Conservation (phyloP, 2,113 vertebrate species). For the Cercocebus atys region DNA sequence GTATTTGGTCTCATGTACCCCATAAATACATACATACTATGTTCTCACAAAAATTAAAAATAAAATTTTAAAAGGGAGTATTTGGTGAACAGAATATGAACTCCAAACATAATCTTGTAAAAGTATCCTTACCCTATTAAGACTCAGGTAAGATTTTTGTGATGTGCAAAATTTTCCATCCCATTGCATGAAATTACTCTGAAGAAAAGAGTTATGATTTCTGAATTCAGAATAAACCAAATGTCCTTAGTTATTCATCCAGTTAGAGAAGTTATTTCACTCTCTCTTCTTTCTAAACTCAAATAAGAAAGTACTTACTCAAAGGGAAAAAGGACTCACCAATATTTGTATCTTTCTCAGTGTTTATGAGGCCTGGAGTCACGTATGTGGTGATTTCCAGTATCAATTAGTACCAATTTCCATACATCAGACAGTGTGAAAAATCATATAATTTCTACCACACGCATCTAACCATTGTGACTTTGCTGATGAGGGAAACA, state of each 20-base stretch:
- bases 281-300: not conserved
- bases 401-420: conserved; percentile 79
- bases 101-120: not conserved
- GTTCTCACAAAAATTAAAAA: too few species aligned
- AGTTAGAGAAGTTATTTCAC: not conserved
- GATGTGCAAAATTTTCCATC: not conserved
- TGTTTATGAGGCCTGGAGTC: conserved; percentile 62
- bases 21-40: too few species aligned
- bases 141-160: not conserved
- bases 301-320: not conserved
- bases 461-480: conserved; percentile 72
- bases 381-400: conserved; percentile 71
- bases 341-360: conserved; percentile 63
- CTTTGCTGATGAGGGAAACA: conserved; percentile 79
- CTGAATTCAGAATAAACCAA: conserved; percentile 20
- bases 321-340: conserved; percentile 50
- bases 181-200: not conserved
- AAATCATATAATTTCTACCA: conserved; percentile 81
- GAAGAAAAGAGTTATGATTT: not conserved
- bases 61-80: not conserved
- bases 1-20: not conserved
- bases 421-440: conserved; percentile 78
- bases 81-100: not conserved
- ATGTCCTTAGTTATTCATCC: not conserved
- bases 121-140: not conserved